Evolutionary conservation across 2,113 vertebrate species (phyloP), one percentile per base, ranked within the genome.

Genomic region (Eonycteris spelaea): DNA sequence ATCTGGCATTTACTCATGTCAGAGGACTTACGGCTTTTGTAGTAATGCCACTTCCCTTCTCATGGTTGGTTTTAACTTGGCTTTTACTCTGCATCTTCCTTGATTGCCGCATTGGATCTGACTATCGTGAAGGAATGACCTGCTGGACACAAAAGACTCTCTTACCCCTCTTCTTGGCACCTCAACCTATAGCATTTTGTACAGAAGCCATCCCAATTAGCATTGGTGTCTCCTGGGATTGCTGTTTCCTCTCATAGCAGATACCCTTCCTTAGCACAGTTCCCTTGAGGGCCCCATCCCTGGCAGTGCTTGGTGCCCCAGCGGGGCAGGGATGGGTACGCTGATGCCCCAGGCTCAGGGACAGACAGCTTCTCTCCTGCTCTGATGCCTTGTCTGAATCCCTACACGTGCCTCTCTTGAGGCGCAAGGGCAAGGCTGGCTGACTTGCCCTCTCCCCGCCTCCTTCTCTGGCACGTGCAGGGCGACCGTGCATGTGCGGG

Each of bases 401-500:
- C 40, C 77, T 53, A n/a, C 9, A 2, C 4, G 30, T 13, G 15
- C 18, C 18, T 53, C 24, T 82, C 35, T 35, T 24, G 48, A 1
- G 8, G n/a, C 4, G 28, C 79, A 6, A n/a, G 80, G 45, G 9
- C 1, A 26, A 43, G 73, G 51, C 74, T 5, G 13, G 68, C 28
- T 91, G 48, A 57, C 33, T 15, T n/a, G 0, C 51, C 40, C 1
- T 74, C 22, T 6, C 89, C 30, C 19, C 0, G n/a, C n/a, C 6
- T 35, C 9, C 48, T 26, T 45, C 22, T 63, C 90, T 95, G n/a
- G 53, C 11, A 70, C 28, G 28, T 11, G 22, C 98, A 99, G 99
- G 98, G 99, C 99, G 74, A 99, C 99, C 0, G 99, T 99, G 63
- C 99, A 99, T 0, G 99, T 99, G 43, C 99, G 99, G 40, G 99